These are phyloP conservation scores for Drosophila hawaiiensis DNA, from an alignment of 2,888 invertebrate genomes.

Conservation along the genomic window DNA sequence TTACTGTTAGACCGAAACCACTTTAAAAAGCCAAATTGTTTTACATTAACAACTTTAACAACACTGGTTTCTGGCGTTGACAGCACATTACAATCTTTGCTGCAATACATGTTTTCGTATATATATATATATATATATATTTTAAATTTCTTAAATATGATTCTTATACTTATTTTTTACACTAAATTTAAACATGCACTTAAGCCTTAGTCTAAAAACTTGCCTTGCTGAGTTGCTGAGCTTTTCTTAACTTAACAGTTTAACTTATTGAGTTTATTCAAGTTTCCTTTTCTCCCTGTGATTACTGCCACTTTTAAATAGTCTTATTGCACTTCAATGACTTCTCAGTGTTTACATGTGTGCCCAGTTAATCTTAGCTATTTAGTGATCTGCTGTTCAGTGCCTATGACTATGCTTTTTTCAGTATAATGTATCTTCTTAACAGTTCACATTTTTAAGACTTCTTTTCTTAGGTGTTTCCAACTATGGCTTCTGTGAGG, in stretches of 20 bases:
- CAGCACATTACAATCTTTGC: neutral
- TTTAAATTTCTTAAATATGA: neutral
- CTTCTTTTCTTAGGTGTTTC: slow-evolving; percentile 29
- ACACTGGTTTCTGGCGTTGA: neutral
- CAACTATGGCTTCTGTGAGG: slow-evolving; percentile 46
- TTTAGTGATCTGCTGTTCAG: slow-evolving; percentile 10
- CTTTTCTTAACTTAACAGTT: neutral
- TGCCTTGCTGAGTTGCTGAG: neutral
- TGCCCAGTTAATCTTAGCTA: slow-evolving; percentile 10
- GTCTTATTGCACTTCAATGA: slow-evolving; percentile 32
- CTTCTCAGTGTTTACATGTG: slow-evolving; percentile 1
- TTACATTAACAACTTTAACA: neutral
- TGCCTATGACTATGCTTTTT: slow-evolving; percentile 12
- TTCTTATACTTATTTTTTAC: neutral
- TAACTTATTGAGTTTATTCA: neutral
- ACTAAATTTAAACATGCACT: neutral
- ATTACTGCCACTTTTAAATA: slow-evolving; percentile 1
- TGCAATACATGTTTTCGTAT: neutral
- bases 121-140: neutral
- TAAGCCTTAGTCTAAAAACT: neutral
- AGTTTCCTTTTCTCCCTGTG: neutral
- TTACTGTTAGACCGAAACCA: neutral
- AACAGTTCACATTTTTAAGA: slow-evolving; percentile 48
- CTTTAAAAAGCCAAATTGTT: too few relatives aligned
- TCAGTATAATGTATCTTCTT: slow-evolving; percentile 17